Conservation (phyloP, 2,888 invertebrate species). For the Pterostichus madidus region DNA sequence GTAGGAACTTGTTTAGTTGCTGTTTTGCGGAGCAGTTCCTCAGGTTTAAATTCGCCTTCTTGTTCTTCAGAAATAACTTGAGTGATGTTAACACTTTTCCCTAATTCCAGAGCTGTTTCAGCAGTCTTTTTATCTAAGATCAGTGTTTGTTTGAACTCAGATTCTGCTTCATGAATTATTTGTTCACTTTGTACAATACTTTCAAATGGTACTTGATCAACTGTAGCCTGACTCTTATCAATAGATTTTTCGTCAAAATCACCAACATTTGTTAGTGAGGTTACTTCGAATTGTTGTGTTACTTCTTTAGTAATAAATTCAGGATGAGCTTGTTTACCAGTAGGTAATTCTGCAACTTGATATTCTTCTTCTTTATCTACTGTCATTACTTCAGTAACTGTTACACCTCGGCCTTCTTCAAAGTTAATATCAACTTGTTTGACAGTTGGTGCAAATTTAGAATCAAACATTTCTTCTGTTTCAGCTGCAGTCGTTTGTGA, state of each 20-base stretch:
- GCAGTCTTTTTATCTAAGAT: conserved; percentile 75
- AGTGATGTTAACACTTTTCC: conserved; percentile 73
- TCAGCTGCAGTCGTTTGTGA: conserved; percentile 76
- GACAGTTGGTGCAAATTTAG: conserved; percentile 77
- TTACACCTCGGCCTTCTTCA: conserved; percentile 80
- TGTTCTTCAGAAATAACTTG: conserved; percentile 75
- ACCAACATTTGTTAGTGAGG: conserved; percentile 71
- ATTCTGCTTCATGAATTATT: conserved; percentile 78
- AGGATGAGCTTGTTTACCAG: conserved; percentile 72
- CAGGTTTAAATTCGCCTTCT: conserved; percentile 72
- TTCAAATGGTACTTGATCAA: conserved; percentile 76
- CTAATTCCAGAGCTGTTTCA: conserved; percentile 71
- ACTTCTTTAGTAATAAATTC: conserved; percentile 75
- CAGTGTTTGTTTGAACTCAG: conserved; percentile 72
- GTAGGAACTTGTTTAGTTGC: conserved; percentile 75
- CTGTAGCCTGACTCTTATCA: conserved; percentile 70
- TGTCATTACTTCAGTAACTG: conserved; percentile 79
- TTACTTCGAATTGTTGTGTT: conserved; percentile 73
- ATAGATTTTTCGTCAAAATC: conserved; percentile 71
- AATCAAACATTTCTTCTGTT: conserved; percentile 77
- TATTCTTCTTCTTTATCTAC: conserved; percentile 76
- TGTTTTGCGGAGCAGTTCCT: conserved; percentile 76
- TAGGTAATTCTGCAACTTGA: conserved; percentile 69
- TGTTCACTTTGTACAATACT: conserved; percentile 76
- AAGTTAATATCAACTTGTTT: conserved; percentile 79